Evolutionary conservation across 2,113 vertebrate species (phyloP).

Genomic region (Pteruthius melanotis): DNA sequence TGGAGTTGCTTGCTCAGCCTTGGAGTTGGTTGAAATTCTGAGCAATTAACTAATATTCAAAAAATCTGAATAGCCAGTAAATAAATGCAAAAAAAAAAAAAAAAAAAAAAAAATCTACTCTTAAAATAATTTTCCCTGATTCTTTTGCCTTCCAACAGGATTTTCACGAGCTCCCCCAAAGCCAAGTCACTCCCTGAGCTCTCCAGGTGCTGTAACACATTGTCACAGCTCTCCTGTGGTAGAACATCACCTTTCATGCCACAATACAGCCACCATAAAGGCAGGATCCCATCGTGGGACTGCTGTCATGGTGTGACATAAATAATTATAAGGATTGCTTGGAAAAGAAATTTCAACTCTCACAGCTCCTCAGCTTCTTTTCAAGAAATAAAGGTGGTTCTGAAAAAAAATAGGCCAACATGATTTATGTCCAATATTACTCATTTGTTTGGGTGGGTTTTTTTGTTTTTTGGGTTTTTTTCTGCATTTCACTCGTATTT

Average conservation of each 20-base stretch:
- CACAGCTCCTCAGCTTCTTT: not conserved
- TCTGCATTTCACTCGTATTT: not conserved
- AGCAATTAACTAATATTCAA: not conserved
- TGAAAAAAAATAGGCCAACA: not conserved
- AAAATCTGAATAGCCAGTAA: not conserved
- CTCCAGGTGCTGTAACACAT: not conserved
- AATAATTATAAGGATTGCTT: not conserved
- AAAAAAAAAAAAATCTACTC: not conserved
- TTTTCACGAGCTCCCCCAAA: not conserved
- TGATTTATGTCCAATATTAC: not conserved
- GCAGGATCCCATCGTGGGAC: not conserved
- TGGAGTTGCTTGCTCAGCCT: not conserved
- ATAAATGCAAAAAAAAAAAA: not conserved
- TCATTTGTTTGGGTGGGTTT: not conserved
- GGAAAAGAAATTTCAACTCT: not conserved
- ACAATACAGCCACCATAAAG: not conserved
- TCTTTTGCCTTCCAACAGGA: not conserved
- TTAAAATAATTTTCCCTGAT: not conserved
- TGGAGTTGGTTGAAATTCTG: not conserved
- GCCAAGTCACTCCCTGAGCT: not conserved
- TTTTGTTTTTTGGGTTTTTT: not conserved
- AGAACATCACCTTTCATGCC: not conserved
- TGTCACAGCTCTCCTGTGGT: not conserved
- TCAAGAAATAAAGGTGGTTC: not conserved
- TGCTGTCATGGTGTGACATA: not conserved